A percentile compares a stretch with the other conserved stretches of the same genome.
Evolutionary conservation across 2,888 invertebrate species (phyloP).

Genomic region (Drosophila paucipuncta): DNA sequence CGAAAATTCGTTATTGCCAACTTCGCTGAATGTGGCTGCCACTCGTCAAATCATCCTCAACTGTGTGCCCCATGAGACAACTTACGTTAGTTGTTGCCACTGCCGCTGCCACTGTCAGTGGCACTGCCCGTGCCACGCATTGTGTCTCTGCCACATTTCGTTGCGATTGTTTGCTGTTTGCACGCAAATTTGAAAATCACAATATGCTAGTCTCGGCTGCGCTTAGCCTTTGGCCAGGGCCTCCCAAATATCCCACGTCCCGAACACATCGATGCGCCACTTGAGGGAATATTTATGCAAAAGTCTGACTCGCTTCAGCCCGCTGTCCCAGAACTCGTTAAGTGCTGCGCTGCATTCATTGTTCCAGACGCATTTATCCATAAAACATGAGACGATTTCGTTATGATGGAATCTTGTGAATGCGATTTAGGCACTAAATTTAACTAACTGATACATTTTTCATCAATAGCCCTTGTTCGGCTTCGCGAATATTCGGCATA

Average conservation of each 20-base stretch:
- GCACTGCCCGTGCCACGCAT: conserved; percentile 30
- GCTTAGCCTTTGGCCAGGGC: conserved; percentile 53
- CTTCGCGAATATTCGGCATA: neutral
- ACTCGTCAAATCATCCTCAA: conserved; percentile 61
- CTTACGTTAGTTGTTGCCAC: conserved; percentile 57
- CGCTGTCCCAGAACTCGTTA: conserved; percentile 33
- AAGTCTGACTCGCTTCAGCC: conserved; percentile 19
- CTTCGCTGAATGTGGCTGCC: conserved; percentile 31
- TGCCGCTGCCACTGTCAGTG: conserved; percentile 22
- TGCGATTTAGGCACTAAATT: neutral
- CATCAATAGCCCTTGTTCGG: conserved; percentile 6
- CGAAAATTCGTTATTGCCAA: conserved; percentile 68
- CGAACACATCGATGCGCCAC: conserved; percentile 47
- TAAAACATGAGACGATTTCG: conserved; percentile 69
- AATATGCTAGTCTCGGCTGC: conserved; percentile 49
- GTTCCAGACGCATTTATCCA: conserved; percentile 62
- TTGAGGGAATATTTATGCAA: conserved; percentile 70
- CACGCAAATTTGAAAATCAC: conserved; percentile 76
- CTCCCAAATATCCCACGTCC: conserved; percentile 33
- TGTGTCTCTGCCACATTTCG: conserved; percentile 30
- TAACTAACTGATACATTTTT: conserved; percentile 15
- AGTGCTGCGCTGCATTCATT: conserved; percentile 52
- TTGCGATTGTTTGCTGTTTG: conserved; percentile 46
- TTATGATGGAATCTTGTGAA: conserved; percentile 13
- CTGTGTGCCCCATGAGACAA: conserved; percentile 66